Evolutionary conservation across 2,888 invertebrate species (phyloP), one percentile per base, ranked within the genome.

Genomic region (Isotomurus palustris): DNA sequence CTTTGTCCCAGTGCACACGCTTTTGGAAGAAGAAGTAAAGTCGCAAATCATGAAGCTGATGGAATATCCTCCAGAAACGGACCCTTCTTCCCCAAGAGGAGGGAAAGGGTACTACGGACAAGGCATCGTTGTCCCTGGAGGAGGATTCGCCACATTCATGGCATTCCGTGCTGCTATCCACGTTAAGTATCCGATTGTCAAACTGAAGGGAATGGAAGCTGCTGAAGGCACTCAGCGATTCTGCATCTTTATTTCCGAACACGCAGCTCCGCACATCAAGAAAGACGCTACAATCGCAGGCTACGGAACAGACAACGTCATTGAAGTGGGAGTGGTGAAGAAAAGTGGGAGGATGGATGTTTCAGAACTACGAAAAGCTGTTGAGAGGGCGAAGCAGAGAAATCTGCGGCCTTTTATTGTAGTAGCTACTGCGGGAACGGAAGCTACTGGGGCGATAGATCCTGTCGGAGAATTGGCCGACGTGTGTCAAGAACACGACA

Each of bases 1-100:
- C 12, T 57, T 55, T 45, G 52, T 50, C 4, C 66, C 66, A 12
- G 64, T 58, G 8, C 57, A 50, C 48, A 64, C 62, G 17, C 45
- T 66, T 3, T 58, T 62, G 55, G 66, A 66, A 44, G 40, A 48
- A 2, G 56, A 48, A 21, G 38, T 58, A 14, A 53, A 53, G 21
- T 22, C 10, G 2, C 32, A 53, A n/a, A 3, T 58, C 3, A 1
- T 40, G 19, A 53, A 25, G 25, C 3, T 58, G 5, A 19, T 53
- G n/a, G 58, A 53, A 10, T 58, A 58, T 27, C 49, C 47, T 21
- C 56, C 56, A n/a, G 49, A 56, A 12, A 19, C 40, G 3, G n/a
- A n/a, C n/a, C n/a, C n/a, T n/a, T n/a, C n/a, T n/a, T n/a, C n/a
- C n/a, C n/a, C n/a, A n/a, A n/a, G n/a, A n/a, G n/a, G n/a, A n/a